These are phyloP conservation scores for Phocoena sinus DNA, from an alignment of 2,113 vertebrate genomes.

Conservation along the genomic window DNA sequence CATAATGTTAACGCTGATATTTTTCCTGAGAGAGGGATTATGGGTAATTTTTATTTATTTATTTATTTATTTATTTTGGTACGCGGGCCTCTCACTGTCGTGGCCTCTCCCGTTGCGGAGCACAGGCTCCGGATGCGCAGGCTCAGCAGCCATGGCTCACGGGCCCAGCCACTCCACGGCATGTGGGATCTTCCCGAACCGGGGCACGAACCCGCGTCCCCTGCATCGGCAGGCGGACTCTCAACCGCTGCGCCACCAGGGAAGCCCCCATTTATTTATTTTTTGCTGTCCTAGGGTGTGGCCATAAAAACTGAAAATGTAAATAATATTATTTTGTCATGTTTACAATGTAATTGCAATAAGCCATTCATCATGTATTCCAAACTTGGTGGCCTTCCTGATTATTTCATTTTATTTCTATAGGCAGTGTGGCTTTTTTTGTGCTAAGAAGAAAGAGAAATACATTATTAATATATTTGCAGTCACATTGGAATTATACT, in stretches of 20 bases:
- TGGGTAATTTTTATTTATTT: neutral
- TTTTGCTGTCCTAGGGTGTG: neutral
- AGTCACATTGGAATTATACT: neutral
- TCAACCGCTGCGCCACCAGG: no score
- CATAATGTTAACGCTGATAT: neutral
- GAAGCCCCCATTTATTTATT: neutral
- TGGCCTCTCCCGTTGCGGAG: no score
- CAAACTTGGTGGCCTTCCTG: neutral
- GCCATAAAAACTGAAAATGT: neutral
- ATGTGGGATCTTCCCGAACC: no score
- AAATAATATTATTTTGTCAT: slow-evolving; percentile 26
- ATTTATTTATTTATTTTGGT: neutral
- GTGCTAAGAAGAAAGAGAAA: neutral
- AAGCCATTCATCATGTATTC: neutral
- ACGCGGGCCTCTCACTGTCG: no score
- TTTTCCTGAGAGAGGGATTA: neutral
- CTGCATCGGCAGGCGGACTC: no score
- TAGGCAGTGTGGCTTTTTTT: neutral
- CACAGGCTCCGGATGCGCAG: no score
- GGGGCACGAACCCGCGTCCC: no score
- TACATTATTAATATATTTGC: neutral
- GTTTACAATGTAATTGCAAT: neutral
- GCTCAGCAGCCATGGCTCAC: no score
- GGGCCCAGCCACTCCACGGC: no score
- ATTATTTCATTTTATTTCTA: slow-evolving; percentile 15